These are phyloP conservation scores for Drosophila percnosoma DNA, from an alignment of 2,888 invertebrate genomes.

Conservation along the genomic window DNA sequence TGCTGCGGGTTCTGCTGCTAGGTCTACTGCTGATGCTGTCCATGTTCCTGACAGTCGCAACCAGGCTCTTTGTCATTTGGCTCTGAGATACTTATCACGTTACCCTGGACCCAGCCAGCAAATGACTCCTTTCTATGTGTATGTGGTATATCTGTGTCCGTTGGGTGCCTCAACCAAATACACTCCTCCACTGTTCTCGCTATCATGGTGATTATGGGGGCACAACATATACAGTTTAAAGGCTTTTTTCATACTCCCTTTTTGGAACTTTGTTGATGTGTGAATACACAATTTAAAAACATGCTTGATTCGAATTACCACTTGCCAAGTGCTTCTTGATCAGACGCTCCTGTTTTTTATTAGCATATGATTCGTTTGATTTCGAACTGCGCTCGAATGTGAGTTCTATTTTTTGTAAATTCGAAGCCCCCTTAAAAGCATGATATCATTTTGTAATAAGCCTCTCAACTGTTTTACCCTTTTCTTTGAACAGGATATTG, in stretches of 20 bases:
- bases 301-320: conserved; percentile 45
- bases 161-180: conserved; percentile 40
- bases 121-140: conserved; percentile 50
- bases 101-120: conserved; percentile 42
- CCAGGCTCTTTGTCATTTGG: conserved; percentile 32
- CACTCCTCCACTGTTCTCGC: conserved; percentile 18
- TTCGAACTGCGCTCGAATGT: conserved; percentile 21
- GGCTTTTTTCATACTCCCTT: background rate
- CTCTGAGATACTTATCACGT: conserved; percentile 60
- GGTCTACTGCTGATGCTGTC: conserved; percentile 27
- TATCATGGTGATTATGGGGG: conserved; percentile 42
- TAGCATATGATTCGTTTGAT: conserved; percentile 31
- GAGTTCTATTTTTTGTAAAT: conserved; percentile 3
- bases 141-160: conserved; percentile 5
- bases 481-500: conserved; percentile 16
- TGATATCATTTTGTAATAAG: conserved; percentile 12
- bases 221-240: conserved; percentile 11
- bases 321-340: conserved; percentile 20
- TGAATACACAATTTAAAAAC: conserved; percentile 18
- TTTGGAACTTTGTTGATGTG: conserved; percentile 18
- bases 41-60: conserved; percentile 24
- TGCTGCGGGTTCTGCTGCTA: conserved; percentile 36
- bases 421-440: conserved; percentile 12
- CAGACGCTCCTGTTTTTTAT: background rate
- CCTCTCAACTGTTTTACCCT: conserved; percentile 15